Evolutionary conservation across 2,888 invertebrate genomes (phyloP).

Genomic region (Elgonia sp.): DNA sequence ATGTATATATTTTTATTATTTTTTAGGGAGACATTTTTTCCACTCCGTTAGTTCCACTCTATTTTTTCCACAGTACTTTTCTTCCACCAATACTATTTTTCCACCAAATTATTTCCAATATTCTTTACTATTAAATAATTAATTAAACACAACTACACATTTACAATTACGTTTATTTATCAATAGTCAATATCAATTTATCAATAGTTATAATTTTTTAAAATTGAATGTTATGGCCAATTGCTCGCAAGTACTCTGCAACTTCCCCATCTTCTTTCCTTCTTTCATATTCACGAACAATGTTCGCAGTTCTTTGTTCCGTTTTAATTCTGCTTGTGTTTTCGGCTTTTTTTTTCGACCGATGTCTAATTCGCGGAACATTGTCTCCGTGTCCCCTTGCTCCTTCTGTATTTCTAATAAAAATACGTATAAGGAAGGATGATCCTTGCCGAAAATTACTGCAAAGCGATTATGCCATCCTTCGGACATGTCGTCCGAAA

Average conservation of each 20-base stretch:
- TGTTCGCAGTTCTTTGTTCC: not conserved
- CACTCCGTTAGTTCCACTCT: too few relatives aligned
- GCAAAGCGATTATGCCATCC: constrained; percentile 75
- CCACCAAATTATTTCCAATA: not conserved
- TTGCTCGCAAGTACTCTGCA: not conserved
- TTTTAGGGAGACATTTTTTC: too few relatives aligned
- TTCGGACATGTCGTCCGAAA: constrained; percentile 68
- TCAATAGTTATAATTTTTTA: not conserved
- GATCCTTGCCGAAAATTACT: constrained; percentile 79
- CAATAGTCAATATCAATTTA: too few relatives aligned
- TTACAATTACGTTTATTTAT: too few relatives aligned
- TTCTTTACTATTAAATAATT: not conserved
- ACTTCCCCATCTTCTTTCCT: constrained; percentile 4
- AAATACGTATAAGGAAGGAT: not conserved
- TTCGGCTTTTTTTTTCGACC: not conserved
- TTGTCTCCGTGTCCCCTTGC: not conserved
- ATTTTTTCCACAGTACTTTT: too few relatives aligned
- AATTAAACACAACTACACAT: too few relatives aligned
- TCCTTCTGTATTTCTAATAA: not conserved
- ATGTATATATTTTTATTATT: too few relatives aligned
- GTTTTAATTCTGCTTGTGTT: too few relatives aligned
- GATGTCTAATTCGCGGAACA: not conserved
- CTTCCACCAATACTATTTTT: not conserved
- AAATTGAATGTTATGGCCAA: not conserved
- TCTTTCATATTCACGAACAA: not conserved